These are phyloP conservation scores for Nesogale talazaci DNA, from an alignment of 2,113 vertebrate genomes.

Conservation along the genomic window DNA sequence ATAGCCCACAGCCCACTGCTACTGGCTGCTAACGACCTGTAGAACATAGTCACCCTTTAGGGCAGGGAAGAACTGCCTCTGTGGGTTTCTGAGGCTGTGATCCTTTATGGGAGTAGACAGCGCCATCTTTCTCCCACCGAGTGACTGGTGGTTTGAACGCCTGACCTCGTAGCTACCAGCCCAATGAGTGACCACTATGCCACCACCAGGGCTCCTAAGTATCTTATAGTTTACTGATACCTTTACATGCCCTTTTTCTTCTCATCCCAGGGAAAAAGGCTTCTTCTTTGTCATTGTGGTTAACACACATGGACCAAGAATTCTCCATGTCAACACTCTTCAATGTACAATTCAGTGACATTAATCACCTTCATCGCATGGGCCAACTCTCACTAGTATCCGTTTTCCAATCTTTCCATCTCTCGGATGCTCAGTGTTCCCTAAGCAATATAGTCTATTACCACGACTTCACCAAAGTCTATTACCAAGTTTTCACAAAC, in stretches of 20 bases:
- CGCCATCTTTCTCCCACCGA: too few relatives aligned
- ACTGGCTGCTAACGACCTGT: not conserved
- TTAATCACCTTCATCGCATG: not conserved
- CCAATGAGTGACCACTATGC: too few relatives aligned
- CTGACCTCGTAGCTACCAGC: too few relatives aligned
- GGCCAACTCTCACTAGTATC: not conserved
- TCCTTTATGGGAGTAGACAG: too few relatives aligned
- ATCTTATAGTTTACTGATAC: not conserved
- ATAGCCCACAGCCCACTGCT: not conserved
- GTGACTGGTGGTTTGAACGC: too few relatives aligned
- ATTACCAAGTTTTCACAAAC: constrained; percentile 44
- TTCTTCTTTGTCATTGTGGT: not conserved
- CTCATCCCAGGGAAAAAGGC: not conserved
- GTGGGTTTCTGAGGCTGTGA: too few relatives aligned
- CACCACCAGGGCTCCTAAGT: not conserved
- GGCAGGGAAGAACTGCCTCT: too few relatives aligned
- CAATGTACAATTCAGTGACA: not conserved
- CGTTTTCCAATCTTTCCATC: not conserved
- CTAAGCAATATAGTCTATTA: not conserved
- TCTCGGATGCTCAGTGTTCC: not conserved
- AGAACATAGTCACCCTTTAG: too few relatives aligned
- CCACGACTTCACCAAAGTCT: constrained; percentile 29
- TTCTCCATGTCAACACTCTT: not conserved
- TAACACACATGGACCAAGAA: not conserved
- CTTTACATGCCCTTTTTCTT: not conserved